Conservation (phyloP, 2,113 vertebrate genomes). For the Myotis davidii region DNA sequence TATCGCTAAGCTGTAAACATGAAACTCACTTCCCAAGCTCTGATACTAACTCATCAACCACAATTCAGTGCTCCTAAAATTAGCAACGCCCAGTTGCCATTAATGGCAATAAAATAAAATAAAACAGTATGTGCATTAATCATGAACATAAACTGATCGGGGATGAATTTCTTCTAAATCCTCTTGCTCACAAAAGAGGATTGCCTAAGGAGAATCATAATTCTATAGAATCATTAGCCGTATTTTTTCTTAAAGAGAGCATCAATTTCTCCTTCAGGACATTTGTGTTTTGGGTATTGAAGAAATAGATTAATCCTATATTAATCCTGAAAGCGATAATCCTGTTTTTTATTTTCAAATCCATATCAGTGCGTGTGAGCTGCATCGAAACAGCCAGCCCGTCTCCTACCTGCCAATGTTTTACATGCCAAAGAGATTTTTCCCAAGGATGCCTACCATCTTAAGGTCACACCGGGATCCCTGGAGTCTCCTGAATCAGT, state of each 20-base stretch:
- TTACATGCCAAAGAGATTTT: neutral
- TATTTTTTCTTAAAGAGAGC: neutral
- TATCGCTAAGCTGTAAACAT: neutral
- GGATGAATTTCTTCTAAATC: neutral
- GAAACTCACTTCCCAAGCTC: constrained; percentile 17
- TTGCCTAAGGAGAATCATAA: constrained; percentile 20
- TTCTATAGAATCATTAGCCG: constrained; percentile 1
- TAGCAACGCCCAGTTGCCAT: neutral
- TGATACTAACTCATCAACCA: neutral
- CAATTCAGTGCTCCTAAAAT: neutral
- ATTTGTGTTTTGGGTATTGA: constrained; percentile 43
- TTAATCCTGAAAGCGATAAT: constrained; percentile 48
- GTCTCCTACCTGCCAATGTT: neutral
- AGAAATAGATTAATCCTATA: constrained; percentile 32
- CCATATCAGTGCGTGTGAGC: neutral
- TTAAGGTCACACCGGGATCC: neutral
- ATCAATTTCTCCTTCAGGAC: constrained; percentile 13
- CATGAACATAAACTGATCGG: neutral
- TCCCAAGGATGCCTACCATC: neutral
- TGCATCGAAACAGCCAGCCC: neutral
- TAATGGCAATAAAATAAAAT: neutral
- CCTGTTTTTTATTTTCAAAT: constrained; percentile 39
- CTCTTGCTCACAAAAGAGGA: neutral
- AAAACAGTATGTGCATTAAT: neutral
- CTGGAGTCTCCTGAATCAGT: neutral